These are phyloP conservation scores for Pseudococcus jackbeardsleyi DNA, from an alignment of 2,888 invertebrate species.

Conservation along the genomic window DNA sequence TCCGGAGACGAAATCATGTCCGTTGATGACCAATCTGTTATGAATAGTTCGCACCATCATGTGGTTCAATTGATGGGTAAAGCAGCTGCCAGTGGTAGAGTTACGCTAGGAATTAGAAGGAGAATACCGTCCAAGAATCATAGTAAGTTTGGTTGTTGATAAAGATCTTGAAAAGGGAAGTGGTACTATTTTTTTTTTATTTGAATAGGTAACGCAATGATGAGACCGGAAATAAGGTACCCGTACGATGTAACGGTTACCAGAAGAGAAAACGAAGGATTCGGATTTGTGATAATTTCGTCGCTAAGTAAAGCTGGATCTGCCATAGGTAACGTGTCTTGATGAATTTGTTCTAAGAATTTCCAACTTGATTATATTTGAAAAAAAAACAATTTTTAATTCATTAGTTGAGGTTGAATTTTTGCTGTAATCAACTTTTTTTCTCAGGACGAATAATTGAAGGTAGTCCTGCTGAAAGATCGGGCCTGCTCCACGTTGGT, in stretches of 20 bases:
- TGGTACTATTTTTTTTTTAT: not conserved
- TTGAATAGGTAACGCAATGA: constrained; percentile 11
- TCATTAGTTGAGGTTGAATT: not conserved
- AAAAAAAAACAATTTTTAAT: not conserved
- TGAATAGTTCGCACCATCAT: constrained; percentile 90
- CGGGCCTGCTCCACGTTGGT: constrained; percentile 90
- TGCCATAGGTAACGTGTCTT: constrained; percentile 79
- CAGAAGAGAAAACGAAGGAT: constrained; percentile 93
- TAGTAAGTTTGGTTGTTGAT: constrained; percentile 52
- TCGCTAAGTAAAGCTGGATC: constrained; percentile 90
- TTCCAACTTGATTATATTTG: not conserved
- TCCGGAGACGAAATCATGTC: constrained; percentile 95
- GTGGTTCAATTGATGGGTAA: constrained; percentile 93
- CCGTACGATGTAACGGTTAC: constrained; percentile 95
- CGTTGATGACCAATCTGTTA: constrained; percentile 88
- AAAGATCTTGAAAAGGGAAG: not conserved
- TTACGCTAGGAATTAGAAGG: constrained; percentile 82
- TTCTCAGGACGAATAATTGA: constrained; percentile 89
- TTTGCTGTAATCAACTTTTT: not conserved
- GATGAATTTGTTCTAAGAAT: not conserved
- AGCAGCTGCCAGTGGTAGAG: constrained; percentile 89
- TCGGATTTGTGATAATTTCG: constrained; percentile 98
- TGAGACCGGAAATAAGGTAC: constrained; percentile 68
- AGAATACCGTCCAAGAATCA: constrained; percentile 59
- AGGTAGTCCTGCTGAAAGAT: constrained; percentile 95